These are phyloP conservation scores for Diaphora mendica DNA, from an alignment of 2,888 invertebrate genomes.

Conservation along the genomic window DNA sequence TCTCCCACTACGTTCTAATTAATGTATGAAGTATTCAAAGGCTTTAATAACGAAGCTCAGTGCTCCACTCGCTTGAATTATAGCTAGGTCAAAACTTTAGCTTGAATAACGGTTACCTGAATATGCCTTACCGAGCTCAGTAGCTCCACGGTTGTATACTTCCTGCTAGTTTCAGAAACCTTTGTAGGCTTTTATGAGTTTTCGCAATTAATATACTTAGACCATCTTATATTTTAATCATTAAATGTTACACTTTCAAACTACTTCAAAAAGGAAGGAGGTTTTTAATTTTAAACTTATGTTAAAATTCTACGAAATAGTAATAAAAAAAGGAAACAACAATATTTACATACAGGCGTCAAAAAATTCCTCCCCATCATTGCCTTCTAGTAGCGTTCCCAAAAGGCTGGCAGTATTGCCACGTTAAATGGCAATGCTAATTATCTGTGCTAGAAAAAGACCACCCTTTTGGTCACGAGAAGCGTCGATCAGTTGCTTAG, in stretches of 20 bases:
- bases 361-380: no score
- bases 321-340: no score
- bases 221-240: neutral
- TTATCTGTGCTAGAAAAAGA: no score
- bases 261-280: neutral
- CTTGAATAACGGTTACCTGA: conserved; percentile 47
- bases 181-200: conserved; percentile 12
- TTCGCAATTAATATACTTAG: neutral
- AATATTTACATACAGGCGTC: no score
- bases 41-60: conserved; percentile 64
- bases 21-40: conserved; percentile 76
- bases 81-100: conserved; percentile 44
- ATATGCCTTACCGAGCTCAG: conserved; percentile 18
- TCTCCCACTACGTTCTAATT: conserved; percentile 65
- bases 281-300: no score
- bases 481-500: no score
- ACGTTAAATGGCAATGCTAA: no score
- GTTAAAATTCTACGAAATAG: no score
- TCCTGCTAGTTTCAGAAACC: conserved; percentile 10
- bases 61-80: conserved; percentile 59
- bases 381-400: no score
- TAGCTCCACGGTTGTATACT: conserved; percentile 3
- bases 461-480: no score
- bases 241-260: neutral
- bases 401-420: no score